Percentiles rank a stretch among this genome's conserved stretches.
Evolutionary conservation across 2,888 invertebrate genomes (phyloP).

Genomic region (Hemistola chrysoprasaria): DNA sequence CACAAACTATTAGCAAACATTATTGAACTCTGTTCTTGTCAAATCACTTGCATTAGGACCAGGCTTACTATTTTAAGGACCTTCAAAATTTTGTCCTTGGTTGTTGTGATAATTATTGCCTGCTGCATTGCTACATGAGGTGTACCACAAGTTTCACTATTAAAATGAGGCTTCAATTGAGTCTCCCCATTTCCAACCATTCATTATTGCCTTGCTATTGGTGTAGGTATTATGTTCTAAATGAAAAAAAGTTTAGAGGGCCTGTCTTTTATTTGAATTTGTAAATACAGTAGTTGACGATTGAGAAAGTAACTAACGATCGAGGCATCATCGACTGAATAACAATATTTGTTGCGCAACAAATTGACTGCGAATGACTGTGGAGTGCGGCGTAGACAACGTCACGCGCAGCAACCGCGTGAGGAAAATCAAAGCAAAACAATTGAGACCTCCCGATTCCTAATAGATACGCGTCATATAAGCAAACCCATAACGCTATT

Average conservation of each 20-base stretch:
- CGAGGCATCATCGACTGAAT: constrained; percentile 57
- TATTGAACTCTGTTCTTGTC: constrained; percentile 35
- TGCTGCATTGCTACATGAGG: too few relatives aligned
- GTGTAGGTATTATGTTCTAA: too few relatives aligned
- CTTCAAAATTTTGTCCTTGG: constrained; percentile 4
- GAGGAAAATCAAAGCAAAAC: constrained; percentile 50
- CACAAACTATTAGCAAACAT: constrained; percentile 37
- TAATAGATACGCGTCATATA: constrained; percentile 28
- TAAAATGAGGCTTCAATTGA: too few relatives aligned
- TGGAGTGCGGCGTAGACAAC: constrained; percentile 43
- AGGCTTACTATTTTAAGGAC: constrained; percentile 37
- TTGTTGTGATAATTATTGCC: too few relatives aligned
- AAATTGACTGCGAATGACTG: constrained; percentile 55
- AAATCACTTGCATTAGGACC: constrained; percentile 43
- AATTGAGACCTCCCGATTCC: constrained; percentile 39
- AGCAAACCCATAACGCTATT: constrained; percentile 46
- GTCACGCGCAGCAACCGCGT: constrained; percentile 56
- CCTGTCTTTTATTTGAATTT: constrained; percentile 32
- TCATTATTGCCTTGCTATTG: too few relatives aligned
- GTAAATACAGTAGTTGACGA: constrained; percentile 51
- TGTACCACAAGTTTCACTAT: too few relatives aligned
- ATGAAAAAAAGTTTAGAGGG: too few relatives aligned
- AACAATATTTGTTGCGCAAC: constrained; percentile 69
- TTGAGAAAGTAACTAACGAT: constrained; percentile 75
- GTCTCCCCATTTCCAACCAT: too few relatives aligned